Conservation (phyloP, 2,888 invertebrate species). For the Nemurella pictetii region DNA sequence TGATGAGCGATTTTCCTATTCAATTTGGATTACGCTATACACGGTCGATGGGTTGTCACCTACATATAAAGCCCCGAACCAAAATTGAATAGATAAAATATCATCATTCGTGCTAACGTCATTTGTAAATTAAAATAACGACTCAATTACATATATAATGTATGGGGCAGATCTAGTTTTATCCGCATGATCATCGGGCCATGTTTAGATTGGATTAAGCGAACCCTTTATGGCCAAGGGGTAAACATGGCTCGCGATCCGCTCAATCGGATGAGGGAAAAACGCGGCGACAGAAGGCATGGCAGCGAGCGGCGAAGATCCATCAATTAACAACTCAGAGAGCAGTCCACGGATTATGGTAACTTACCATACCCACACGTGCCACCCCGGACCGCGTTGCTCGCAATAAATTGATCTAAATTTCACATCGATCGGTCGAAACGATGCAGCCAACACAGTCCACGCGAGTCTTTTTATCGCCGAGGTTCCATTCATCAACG, state of each 20-base stretch:
- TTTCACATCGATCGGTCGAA: background rate
- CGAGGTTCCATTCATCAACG: background rate
- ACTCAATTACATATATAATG: background rate
- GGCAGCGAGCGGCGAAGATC: background rate
- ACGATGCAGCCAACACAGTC: background rate
- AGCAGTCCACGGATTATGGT: background rate
- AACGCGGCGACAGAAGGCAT: background rate
- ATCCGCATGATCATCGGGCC: background rate
- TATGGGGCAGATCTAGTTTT: background rate
- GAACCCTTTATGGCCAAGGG: background rate
- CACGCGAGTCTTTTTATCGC: slow-evolving; percentile 7
- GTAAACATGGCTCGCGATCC: background rate
- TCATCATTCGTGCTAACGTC: background rate
- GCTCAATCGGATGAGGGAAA: background rate
- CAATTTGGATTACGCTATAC: background rate
- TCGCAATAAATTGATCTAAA: background rate
- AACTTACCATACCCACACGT: background rate
- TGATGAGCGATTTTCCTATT: background rate
- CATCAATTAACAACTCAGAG: background rate
- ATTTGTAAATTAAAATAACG: background rate
- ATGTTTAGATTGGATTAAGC: background rate
- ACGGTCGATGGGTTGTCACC: background rate
- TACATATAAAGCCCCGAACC: background rate
- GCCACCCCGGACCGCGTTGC: background rate
- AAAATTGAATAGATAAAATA: background rate